A percentile compares a stretch with the other conserved stretches of the same genome.
Evolutionary conservation across 2,113 vertebrate genomes (phyloP).

Genomic region (Nannospalax galili): DNA sequence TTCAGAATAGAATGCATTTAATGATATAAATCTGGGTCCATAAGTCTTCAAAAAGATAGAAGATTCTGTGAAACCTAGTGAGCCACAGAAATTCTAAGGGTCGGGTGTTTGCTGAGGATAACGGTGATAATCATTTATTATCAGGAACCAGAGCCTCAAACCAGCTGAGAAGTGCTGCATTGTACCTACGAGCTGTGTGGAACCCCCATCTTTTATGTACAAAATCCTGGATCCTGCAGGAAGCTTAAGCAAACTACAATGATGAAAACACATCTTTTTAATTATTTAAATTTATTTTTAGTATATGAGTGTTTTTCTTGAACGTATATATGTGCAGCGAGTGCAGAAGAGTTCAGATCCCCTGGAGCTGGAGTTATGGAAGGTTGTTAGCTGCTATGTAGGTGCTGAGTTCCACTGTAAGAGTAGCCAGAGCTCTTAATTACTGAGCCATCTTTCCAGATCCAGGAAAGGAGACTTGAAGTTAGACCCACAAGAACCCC

Average conservation of each 20-base stretch:
- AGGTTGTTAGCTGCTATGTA: no score
- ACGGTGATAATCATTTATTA: fast-evolving
- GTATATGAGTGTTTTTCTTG: no score
- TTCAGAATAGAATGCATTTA: not conserved
- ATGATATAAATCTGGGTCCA: not conserved
- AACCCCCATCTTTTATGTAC: not conserved
- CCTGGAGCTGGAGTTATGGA: no score
- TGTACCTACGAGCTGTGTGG: not conserved
- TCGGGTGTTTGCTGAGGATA: not conserved
- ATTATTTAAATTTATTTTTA: no score
- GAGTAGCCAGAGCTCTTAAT: no score
- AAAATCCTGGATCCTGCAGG: not conserved
- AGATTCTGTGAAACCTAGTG: not conserved
- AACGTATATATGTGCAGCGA: no score
- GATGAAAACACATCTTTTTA: not conserved
- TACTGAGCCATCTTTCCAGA: no score
- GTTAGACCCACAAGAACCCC: not conserved
- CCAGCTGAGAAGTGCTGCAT: not conserved
- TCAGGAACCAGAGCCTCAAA: not conserved
- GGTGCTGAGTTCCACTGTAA: no score
- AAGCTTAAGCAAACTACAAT: not conserved
- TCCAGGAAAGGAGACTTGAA: not conserved
- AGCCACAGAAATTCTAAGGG: not conserved
- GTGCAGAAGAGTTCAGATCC: no score
- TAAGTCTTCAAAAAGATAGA: not conserved